phyloP scores from a whole-genome alignment of 2,888 invertebrate species.

The Pediacus dermestoides region DNA sequence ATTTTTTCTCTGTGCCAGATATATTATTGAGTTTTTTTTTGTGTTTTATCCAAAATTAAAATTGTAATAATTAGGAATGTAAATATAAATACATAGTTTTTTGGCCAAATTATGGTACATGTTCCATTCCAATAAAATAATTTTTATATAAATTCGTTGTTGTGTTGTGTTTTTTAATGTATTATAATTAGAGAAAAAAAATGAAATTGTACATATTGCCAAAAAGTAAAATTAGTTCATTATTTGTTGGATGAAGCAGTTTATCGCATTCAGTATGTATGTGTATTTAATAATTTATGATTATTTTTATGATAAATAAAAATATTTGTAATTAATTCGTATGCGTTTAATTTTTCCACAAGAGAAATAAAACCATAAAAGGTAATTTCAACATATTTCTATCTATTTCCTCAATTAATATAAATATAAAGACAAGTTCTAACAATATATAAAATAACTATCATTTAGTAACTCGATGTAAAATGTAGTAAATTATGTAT shows the following conservation, averaged over 20 bases:
- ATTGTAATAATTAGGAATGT: too few relatives aligned
- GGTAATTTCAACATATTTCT: too few relatives aligned
- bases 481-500: conserved; percentile 15
- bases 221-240: conserved; percentile 45
- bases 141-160: conserved; percentile 45
- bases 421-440: conserved; percentile 45
- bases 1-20: conserved; percentile 30
- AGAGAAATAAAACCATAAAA: too few relatives aligned
- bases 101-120: conserved; percentile 35
- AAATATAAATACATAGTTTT: conserved; percentile 19
- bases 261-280: conserved; percentile 45
- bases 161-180: conserved; percentile 46
- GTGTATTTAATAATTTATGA: conserved; percentile 50
- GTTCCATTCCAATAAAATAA: conserved; percentile 45
- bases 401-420: too few relatives aligned
- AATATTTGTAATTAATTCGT: conserved; percentile 50
- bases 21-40: conserved; percentile 4
- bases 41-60: conserved; percentile 26
- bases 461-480: conserved; percentile 38
- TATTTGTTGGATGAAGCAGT: conserved; percentile 45
- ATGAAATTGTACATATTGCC: conserved; percentile 46
- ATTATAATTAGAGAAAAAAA: conserved; percentile 39
- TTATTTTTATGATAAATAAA: conserved; percentile 51
- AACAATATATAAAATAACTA: conserved; percentile 45
- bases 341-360: too few relatives aligned